Evolutionary conservation across 2,113 vertebrate genomes (phyloP), one percentile per base, ranked within the genome.

Genomic region (Probosciger aterrimus): DNA sequence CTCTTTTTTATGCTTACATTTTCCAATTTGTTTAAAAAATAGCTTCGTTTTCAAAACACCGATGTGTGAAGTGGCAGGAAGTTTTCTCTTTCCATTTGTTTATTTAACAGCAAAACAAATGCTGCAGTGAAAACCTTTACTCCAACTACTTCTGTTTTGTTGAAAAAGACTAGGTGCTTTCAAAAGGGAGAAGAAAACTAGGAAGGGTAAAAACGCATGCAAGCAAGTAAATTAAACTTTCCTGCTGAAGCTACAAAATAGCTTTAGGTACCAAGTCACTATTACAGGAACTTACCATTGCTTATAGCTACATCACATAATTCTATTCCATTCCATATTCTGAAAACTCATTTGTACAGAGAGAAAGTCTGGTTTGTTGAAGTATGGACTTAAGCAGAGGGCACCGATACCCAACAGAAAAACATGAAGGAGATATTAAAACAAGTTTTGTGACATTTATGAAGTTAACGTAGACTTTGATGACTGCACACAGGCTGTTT

Each of bases 31-130:
- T 73, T 81, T 91, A n/a, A 88, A 82, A 90, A 83, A 86, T 27
- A 47, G 24, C 74, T 86, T 8, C 16, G 39, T 71, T 89, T 93
- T 96, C 89, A 63, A 94, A 95, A 92, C 50, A 63, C 33, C 86
- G 68, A 31, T 62, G 52, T 50, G 65, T 46, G 74, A 86, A 95
- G 80, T 59, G 89, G 81, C 69, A 91, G 84, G 83, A 94, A 95
- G 86, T 83, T 93, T 86, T 88, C 23, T 3, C 64, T 94, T 91
- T 88, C 69, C 63, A 33, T 11, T 23, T 79, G 83, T 88, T 90
- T 95, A 86, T 68, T 93, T 86, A 87, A 67, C 57, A 73, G 62
- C 57, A 84, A 44, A 91, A 88, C 64, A 82, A 37, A 57, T 18
- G 86, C 77, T 55, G 86, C 52, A 39, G 19, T 9, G 77, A 84